phyloP scores from a whole-genome alignment of 2,888 invertebrate genomes.

The Theodoxus fluviatilis region DNA sequence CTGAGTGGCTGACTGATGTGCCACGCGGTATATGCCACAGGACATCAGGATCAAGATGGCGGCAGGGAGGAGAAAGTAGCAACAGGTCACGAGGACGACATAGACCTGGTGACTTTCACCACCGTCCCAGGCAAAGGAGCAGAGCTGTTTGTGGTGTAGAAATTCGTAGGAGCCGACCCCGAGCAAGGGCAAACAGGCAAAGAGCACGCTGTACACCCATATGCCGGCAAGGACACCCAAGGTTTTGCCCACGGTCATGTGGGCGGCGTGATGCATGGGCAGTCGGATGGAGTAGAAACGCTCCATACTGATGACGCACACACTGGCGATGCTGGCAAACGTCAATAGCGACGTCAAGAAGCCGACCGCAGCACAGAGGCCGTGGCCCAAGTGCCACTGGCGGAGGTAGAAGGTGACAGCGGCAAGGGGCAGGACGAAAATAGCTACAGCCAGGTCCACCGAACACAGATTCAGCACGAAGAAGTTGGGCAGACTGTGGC shows the following conservation, averaged over 20 bases:
- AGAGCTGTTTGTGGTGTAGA: slow-evolving; percentile 24
- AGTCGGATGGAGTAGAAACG: slow-evolving; percentile 37
- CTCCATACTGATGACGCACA: slow-evolving; percentile 39
- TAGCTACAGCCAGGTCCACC: slow-evolving; percentile 34
- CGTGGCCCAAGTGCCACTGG: slow-evolving; percentile 29
- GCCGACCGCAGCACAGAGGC: slow-evolving; percentile 30
- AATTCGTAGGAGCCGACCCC: slow-evolving; percentile 33
- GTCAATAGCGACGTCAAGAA: slow-evolving; percentile 34
- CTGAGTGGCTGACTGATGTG: slow-evolving; percentile 32
- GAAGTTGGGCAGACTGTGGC: slow-evolving; percentile 35
- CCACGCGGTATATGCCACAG: slow-evolving; percentile 38
- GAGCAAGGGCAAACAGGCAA: slow-evolving; percentile 33
- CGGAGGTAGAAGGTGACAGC: slow-evolving; percentile 28
- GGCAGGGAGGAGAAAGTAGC: slow-evolving; percentile 36
- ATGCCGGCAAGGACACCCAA: slow-evolving; percentile 24
- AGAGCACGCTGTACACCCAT: slow-evolving; percentile 29
- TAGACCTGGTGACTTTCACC: slow-evolving; percentile 21
- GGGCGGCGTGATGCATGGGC: slow-evolving; percentile 41
- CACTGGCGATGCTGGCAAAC: slow-evolving; percentile 33
- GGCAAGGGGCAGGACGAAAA: slow-evolving; percentile 32
- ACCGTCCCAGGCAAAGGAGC: slow-evolving; percentile 34
- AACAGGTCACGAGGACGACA: slow-evolving; percentile 27
- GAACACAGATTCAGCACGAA: slow-evolving; percentile 37
- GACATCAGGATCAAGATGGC: slow-evolving; percentile 35
- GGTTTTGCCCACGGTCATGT: slow-evolving; percentile 34